phyloP scores from a whole-genome alignment of 1,140 invertebrate genomes.

The Orchestia grillus region DNA sequence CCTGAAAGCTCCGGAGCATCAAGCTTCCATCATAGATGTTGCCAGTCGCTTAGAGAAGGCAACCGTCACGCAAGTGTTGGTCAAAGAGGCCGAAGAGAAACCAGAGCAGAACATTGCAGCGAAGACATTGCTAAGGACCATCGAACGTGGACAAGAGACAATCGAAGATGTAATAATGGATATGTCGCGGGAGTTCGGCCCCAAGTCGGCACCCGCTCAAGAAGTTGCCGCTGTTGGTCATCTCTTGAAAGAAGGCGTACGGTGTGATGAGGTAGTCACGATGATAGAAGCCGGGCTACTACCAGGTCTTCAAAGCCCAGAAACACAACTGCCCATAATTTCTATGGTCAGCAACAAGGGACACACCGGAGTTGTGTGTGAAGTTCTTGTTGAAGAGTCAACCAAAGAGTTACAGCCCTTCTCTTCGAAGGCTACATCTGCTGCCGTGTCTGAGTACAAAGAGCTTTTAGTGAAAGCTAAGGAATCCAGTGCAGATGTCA shows the following conservation, averaged over 20 bases:
- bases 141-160: slow-evolving; percentile 65
- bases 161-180: slow-evolving; percentile 67
- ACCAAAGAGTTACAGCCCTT: slow-evolving; percentile 58
- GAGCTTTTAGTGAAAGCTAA: slow-evolving; percentile 64
- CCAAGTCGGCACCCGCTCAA: slow-evolving; percentile 65
- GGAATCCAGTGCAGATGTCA: slow-evolving; percentile 61
- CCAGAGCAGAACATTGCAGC: slow-evolving; percentile 62
- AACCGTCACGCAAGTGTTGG: slow-evolving; percentile 64
- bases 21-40: slow-evolving; percentile 64
- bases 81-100: slow-evolving; percentile 62
- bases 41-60: slow-evolving; percentile 61
- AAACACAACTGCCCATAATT: slow-evolving; percentile 62
- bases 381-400: slow-evolving; percentile 65
- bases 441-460: slow-evolving; percentile 62
- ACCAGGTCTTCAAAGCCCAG: slow-evolving; percentile 61
- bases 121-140: slow-evolving; percentile 61
- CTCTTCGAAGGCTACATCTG: slow-evolving; percentile 62
- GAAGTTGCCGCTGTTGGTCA: slow-evolving; percentile 68
- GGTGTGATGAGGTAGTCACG: slow-evolving; percentile 68
- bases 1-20: slow-evolving; percentile 60
- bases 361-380: slow-evolving; percentile 64
- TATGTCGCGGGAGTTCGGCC: slow-evolving; percentile 66
- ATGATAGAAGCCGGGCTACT: slow-evolving; percentile 69
- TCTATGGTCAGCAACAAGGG: slow-evolving; percentile 66
- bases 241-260: slow-evolving; percentile 68